Evolutionary conservation across 2,888 invertebrate species (phyloP), one percentile per base, ranked within the genome.

Genomic region (Athetis lepigone): DNA sequence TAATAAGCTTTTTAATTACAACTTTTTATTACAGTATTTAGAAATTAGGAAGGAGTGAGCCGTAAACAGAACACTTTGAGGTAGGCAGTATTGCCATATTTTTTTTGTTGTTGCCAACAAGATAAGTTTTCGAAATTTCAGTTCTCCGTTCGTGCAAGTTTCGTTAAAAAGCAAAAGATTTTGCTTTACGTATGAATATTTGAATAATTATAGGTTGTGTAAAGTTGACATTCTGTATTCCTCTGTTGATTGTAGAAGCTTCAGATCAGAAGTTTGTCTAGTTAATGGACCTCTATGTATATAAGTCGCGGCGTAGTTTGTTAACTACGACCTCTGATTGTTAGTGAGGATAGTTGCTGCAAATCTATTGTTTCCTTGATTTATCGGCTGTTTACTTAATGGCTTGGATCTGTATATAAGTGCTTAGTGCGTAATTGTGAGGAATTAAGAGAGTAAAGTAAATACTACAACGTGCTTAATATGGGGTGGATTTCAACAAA

Each of bases 261-360:
- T 45, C 11, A 70, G 52, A 57, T 57, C 57, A 45, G 64, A 51
- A 71, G 76, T 75, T 75, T 57, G 71, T 63, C 64, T 50, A 70
- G 72, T 71, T 75, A 71, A 71, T 75, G 49, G 65, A 54, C 49
- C 63, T 42, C 71, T 64, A 42, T 56, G 56, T 63, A 52, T 64
- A 46, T 46, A 63, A 50, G 45, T 71, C 37, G 21, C 21, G 21
- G 65, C 27, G 46, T 50, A 55, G 74, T 57, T 73, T 42, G 70
- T 75, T 75, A 75, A 61, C 62, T 54, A 52, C 33, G 39, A 40
- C 75, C 47, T 39, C 25, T 42, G 50, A 75, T 45, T 75, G 54
- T 75, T 54, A 47, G 40, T 39, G 27, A 37, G 50, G 37, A 54
- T 50, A 40, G 42, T 46, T 23, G 39, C 23, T 47, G 45, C 25